A percentile compares a stretch with the other conserved stretches of the same genome.
phyloP scores from a whole-genome alignment of 2,113 vertebrate species.

The Nothocercus julius region DNA sequence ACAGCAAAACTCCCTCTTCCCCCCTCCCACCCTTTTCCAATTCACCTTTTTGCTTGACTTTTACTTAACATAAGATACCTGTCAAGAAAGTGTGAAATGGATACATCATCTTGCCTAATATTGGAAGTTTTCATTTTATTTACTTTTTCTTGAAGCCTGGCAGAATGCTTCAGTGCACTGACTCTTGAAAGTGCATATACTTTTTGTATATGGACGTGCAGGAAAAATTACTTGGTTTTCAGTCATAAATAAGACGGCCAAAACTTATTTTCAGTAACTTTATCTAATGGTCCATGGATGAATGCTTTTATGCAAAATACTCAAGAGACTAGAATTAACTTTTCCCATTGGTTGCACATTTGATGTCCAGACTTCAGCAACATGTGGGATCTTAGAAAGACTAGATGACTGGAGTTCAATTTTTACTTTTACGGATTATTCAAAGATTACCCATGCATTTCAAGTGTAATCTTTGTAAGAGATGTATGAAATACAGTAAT shows the following conservation, averaged over 20 bases:
- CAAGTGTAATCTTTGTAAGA: constrained; percentile 43
- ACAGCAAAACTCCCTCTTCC: not conserved
- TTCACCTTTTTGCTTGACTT: constrained; percentile 73
- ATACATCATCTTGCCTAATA: constrained; percentile 70
- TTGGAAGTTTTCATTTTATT: constrained; percentile 76
- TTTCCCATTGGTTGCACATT: constrained; percentile 81
- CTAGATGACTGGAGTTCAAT: constrained; percentile 50
- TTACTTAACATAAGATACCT: constrained; percentile 77
- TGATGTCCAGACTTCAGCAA: constrained; percentile 71
- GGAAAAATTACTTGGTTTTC: constrained; percentile 79
- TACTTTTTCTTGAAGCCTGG: constrained; percentile 66
- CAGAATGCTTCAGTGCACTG: constrained; percentile 75
- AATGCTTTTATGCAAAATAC: constrained; percentile 83
- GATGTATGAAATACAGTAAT: constrained; percentile 31
- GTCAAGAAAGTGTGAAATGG: constrained; percentile 75
- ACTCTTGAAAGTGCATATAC: constrained; percentile 75
- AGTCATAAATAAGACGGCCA: constrained; percentile 78
- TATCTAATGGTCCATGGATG: constrained; percentile 82
- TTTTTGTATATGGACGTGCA: constrained; percentile 66
- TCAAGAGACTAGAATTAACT: constrained; percentile 80
- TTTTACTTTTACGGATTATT: constrained; percentile 62
- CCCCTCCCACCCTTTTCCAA: constrained; percentile 31
- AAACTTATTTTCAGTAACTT: constrained; percentile 80
- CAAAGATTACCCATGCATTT: constrained; percentile 42
- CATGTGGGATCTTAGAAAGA: constrained; percentile 71